A percentile compares a stretch with the other conserved stretches of the same genome.
Conservation (phyloP, 2,888 invertebrate species). For the Microctonus brassicae region DNA sequence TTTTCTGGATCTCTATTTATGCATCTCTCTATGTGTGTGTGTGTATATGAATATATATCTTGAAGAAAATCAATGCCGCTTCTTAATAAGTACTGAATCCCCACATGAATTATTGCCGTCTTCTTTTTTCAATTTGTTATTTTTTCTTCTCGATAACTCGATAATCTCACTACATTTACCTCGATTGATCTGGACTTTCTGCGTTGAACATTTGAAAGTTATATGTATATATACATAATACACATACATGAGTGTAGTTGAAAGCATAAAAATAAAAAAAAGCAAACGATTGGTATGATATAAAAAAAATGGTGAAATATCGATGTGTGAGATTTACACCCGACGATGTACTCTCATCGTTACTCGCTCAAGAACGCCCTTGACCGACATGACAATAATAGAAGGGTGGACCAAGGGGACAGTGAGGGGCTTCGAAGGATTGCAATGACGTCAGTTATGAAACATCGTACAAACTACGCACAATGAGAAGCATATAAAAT, state of each 20-base stretch:
- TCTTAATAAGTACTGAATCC: background rate
- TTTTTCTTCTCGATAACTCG: background rate
- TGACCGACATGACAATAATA: constrained; percentile 36
- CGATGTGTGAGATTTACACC: constrained; percentile 28
- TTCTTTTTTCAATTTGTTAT: background rate
- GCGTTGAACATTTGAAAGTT: background rate
- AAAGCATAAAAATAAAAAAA: background rate
- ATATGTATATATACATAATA: no score
- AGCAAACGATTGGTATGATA: background rate
- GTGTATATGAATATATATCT: no score
- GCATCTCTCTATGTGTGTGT: no score
- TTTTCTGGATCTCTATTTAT: background rate
- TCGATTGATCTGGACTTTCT: background rate
- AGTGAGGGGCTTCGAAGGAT: constrained; percentile 20
- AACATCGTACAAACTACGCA: constrained; percentile 18
- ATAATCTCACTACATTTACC: background rate
- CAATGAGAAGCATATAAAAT: constrained; percentile 16
- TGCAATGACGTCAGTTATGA: constrained; percentile 21
- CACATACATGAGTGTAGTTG: no score
- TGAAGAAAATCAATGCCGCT: background rate
- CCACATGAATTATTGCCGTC: background rate
- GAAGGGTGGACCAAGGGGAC: background rate
- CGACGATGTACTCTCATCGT: constrained; percentile 18
- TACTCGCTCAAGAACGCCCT: constrained; percentile 29
- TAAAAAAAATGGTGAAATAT: constrained; percentile 27